A percentile compares a stretch with the other conserved stretches of the same genome.
These are phyloP conservation scores for Cheilosia soror DNA, from an alignment of 2,888 invertebrate species.

Conservation along the genomic window DNA sequence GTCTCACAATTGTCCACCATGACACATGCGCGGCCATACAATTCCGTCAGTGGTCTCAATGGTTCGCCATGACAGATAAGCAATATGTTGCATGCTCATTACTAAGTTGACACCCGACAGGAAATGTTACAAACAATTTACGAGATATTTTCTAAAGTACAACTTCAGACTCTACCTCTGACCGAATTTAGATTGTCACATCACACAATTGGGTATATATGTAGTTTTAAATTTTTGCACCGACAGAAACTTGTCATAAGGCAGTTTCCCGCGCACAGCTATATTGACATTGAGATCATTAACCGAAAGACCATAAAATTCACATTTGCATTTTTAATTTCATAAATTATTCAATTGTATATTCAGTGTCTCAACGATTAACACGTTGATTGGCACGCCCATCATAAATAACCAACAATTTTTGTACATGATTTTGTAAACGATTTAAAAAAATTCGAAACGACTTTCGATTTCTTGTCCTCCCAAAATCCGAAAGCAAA, in stretches of 20 bases:
- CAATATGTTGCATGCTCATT: too few relatives aligned
- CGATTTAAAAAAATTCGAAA: too few relatives aligned
- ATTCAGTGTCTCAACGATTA: slow-evolving; percentile 40
- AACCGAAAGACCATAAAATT: not conserved
- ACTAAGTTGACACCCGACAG: too few relatives aligned
- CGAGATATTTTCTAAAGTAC: too few relatives aligned
- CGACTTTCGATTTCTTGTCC: not conserved
- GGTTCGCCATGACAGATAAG: too few relatives aligned
- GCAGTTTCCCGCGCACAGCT: not conserved
- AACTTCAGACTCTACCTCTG: too few relatives aligned
- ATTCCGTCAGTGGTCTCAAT: too few relatives aligned
- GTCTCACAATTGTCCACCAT: too few relatives aligned
- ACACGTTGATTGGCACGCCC: slow-evolving; percentile 43
- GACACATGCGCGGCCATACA: too few relatives aligned
- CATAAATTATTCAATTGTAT: slow-evolving; percentile 49
- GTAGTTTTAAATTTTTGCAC: not conserved
- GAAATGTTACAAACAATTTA: too few relatives aligned
- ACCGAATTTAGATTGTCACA: too few relatives aligned
- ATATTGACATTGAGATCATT: slow-evolving; percentile 58
- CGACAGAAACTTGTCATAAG: not conserved
- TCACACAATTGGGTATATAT: too few relatives aligned
- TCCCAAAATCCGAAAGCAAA: slow-evolving; percentile 18
- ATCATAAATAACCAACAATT: slow-evolving; percentile 10
- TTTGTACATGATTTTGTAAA: slow-evolving; percentile 3
- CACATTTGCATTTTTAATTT: slow-evolving; percentile 54